Evolutionary conservation across 2,888 invertebrate species (phyloP), one percentile per base, ranked within the genome.

Genomic region (Leptinotarsa rubiginosa): DNA sequence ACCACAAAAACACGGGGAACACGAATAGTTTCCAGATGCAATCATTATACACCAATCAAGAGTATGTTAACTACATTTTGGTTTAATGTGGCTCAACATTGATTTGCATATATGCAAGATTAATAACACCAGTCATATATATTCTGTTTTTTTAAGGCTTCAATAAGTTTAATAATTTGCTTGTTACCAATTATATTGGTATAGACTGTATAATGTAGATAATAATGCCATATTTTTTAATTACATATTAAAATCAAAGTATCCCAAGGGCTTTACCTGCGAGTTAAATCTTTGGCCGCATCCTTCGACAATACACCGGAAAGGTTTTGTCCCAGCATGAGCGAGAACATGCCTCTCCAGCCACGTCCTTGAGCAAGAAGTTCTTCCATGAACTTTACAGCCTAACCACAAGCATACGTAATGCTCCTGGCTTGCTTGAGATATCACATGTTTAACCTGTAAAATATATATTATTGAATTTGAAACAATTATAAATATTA

Each of bases 261-360:
- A 31, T 65, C 12, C 15, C 16, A 15, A 25, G 83, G 18, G 20
- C 7, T 89, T 86, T 91, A 96, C 96, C 93, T 95, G 95, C 76
- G 95, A 95, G 84, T 94, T 95, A 86, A 96, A 96, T 84, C 96
- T 90, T 83, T 92, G 92, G 82, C 97, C 96, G 88, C 98, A 98
- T 83, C 96, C 95, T 85, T 96, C 97, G 82, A 98, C 96, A 87
- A 98, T 97, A 89, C 98, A 98, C 84, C 95, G 93, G 90, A 96
- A 97, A 31, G 97, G 97, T 87, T 97, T 97, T 88, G 95, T 96
- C 69, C 93, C 93, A 64, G 96, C 96, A 88, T 98, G 98, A 0
- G 94, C 94, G 67, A 97, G 89, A 64, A 97, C 95, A 88, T 98
- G 98, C 65, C 97, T 91, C 87, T 97, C 97, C 80, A 98, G 89